Evolutionary conservation across 2,888 invertebrate species (phyloP).

Genomic region (Ellobium chinense): DNA sequence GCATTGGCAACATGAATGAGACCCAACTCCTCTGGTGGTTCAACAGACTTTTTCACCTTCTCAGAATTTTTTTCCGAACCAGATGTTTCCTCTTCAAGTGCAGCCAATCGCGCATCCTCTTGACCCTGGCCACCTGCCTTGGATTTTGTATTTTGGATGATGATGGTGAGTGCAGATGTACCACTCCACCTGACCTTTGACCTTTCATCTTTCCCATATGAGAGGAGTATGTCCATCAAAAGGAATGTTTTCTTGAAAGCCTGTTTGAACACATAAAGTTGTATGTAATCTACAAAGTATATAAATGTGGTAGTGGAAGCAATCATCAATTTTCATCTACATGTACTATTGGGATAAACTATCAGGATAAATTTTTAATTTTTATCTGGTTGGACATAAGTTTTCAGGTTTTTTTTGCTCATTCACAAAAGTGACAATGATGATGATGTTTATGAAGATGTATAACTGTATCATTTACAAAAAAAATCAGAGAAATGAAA

Average conservation of each 20-base stretch:
- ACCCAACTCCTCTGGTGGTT: slow-evolving; percentile 63
- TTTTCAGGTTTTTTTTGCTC: too few species aligned
- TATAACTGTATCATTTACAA: too few species aligned
- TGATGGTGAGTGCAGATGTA: slow-evolving; percentile 70
- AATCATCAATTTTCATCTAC: too few species aligned
- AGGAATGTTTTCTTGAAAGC: slow-evolving; percentile 73
- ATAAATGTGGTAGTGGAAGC: too few species aligned
- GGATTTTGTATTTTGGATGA: slow-evolving; percentile 61
- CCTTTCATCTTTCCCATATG: slow-evolving; percentile 75
- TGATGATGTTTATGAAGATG: too few species aligned
- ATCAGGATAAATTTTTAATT: too few species aligned
- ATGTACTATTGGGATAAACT: too few species aligned
- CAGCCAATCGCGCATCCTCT: slow-evolving; percentile 22
- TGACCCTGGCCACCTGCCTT: slow-evolving; percentile 23
- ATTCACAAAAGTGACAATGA: too few species aligned
- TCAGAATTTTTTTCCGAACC: slow-evolving; percentile 9
- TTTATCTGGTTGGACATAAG: too few species aligned
- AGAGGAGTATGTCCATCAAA: slow-evolving; percentile 72
- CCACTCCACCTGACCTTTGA: slow-evolving; percentile 78
- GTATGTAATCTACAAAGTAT: too few species aligned
- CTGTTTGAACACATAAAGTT: slow-evolving; percentile 7
- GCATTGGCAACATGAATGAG: slow-evolving; percentile 74
- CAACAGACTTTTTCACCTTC: slow-evolving; percentile 34
- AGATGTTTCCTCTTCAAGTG: slow-evolving; percentile 43
- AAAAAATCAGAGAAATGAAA: too few species aligned